Base-by-base conservation (phyloP, 1,140 invertebrate genomes). In the Ceratina japonica region DNA sequence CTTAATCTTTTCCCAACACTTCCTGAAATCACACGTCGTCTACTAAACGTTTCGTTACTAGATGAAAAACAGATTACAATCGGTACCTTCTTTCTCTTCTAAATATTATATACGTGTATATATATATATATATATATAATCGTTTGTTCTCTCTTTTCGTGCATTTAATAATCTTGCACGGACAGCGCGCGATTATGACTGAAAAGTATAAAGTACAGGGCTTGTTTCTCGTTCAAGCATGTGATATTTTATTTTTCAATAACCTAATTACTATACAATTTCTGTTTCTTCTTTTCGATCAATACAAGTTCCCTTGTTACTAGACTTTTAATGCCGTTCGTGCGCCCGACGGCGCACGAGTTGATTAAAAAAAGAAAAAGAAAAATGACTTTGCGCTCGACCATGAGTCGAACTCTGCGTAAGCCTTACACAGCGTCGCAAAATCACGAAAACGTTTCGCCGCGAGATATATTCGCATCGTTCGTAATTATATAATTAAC, bases 181-280 rank as follows among this genome's bases (percentile, higher is more conserved):
- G 64, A 24, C 12, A 63, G 22, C 56, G 61, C 74, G 65, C 77
- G 69, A 85, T 84, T 83, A 74, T 81, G 85, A 85, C 73, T 80
- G 81, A 86, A 86, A 44, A 82, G 81, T 73, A 86, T 72, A 86
- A 83, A 83, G 83, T 88, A 78, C 83, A 86, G 82, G 64, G 75
- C 73, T 84, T 76, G 80, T 66, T 88, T 73, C 82, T 83, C 74
- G 75, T 87, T 84, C 61, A 89, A 89, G 85, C 84, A 89, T 87
- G 73, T 89, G 68, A 85, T n/a, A 71, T 87, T 89, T 90, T 91
- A 91, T 90, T 91, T 86, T 86, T 44, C 37, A 87, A 80, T 87
- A 88, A 86, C 78, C 89, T 91, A 90, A 85, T 87, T 86, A 85
- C 84, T 91, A 91, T 91, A 91, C 90, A 91, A 87, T 89, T 90